Evolutionary conservation across 2,113 vertebrate species (phyloP).

Genomic region (Daubentonia madagascariensis): DNA sequence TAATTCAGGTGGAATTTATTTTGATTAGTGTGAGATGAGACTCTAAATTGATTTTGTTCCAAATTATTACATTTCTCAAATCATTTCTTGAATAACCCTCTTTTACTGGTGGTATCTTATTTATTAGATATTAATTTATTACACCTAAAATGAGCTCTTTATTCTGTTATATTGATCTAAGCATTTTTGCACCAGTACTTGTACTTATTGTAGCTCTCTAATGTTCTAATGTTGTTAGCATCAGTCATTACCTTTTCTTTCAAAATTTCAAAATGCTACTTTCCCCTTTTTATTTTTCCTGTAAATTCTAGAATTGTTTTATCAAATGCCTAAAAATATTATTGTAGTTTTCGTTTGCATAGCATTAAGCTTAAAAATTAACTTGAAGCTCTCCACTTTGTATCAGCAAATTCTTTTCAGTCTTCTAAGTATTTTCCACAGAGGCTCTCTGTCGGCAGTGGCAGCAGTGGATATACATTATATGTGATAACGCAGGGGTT

Average conservation of each 20-base stretch:
- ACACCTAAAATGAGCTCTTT: background rate
- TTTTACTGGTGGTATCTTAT: background rate
- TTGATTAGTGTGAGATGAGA: background rate
- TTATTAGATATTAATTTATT: background rate
- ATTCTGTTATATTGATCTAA: background rate
- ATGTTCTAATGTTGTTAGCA: background rate
- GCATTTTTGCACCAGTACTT: background rate
- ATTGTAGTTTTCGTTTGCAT: background rate
- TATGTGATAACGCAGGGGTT: background rate
- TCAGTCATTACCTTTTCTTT: background rate
- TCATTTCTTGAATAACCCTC: background rate
- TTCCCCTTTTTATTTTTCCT: constrained; percentile 9
- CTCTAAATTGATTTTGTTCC: background rate
- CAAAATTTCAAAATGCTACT: background rate
- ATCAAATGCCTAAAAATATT: background rate
- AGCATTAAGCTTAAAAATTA: background rate
- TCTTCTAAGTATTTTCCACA: background rate
- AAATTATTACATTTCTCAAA: background rate
- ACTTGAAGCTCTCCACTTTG: background rate
- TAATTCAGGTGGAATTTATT: constrained; percentile 35
- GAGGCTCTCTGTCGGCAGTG: background rate
- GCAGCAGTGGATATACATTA: background rate
- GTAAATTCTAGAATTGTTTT: constrained; percentile 28
- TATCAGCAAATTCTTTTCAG: background rate
- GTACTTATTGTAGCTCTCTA: background rate